Evolutionary conservation across 2,113 vertebrate genomes (phyloP), one percentile per base, ranked within the genome.

Genomic region (Notarius lentiginosus): DNA sequence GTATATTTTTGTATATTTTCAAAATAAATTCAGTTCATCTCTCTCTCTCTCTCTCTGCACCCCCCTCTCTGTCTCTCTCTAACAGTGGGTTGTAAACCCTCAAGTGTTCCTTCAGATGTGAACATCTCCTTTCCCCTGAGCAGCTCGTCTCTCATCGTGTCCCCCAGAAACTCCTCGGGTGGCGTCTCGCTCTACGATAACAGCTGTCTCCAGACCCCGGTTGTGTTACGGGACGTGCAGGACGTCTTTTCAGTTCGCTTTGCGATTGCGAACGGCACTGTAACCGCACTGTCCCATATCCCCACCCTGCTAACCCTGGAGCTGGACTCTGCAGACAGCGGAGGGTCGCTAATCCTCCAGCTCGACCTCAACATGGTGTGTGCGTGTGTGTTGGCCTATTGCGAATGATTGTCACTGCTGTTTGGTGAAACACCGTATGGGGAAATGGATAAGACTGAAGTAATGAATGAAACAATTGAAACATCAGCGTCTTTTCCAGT

Each of bases 181-280:
- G 82, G 53, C 5, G 0, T 2, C 0, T 60, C 27, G 15, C 1
- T 72, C 34, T 70, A 55, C 1, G n/a, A 41, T 58, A 90, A 88
- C 49, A 18, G 79, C 75, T 99, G 97, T 53, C 91, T 99, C 85
- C 92, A 91, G 91, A 96, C 49, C 89, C 91, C 96, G 66, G 95
- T 96, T 0, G 91, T 99, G 0, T 91, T 96, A 2, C 95, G 95
- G 0, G 97, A 99, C 63, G 97, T 97, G 86, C 66, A 95, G 89
- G 97, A 99, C 0, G 94, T 97, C n/a, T 91, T 97, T 10, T 98
- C 97, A 0, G 94, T 97, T 61, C 95, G 94, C 24, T 99, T 96
- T 91, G 93, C 94, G 7, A 92, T 96, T 0, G 56, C 95, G 51
- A 95, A 92, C 0, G 94, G 96, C 61, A 93, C 90, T 0, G 90